Evolutionary conservation across 2,888 invertebrate genomes (phyloP).

Genomic region (Hirtodrosophila cameraria): DNA sequence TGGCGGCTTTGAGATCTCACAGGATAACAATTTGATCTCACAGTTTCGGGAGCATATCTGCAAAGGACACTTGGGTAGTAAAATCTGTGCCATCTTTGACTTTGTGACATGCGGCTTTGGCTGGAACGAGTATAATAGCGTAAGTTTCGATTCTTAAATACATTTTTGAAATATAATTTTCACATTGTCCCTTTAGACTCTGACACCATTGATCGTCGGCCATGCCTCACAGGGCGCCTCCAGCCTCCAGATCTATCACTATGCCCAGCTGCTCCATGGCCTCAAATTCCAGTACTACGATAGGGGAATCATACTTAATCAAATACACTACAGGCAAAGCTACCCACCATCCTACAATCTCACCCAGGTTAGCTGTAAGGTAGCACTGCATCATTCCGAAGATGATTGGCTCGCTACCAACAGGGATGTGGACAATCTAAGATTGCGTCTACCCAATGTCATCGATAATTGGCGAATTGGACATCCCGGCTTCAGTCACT

Average conservation of each 20-base stretch:
- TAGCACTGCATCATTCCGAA: slow-evolving; percentile 85
- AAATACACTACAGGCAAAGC: slow-evolving; percentile 83
- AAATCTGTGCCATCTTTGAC: slow-evolving; percentile 50
- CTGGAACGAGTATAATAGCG: slow-evolving; percentile 44
- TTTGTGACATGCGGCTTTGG: slow-evolving; percentile 56
- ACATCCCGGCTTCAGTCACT: slow-evolving; percentile 33
- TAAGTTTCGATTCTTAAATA: not conserved
- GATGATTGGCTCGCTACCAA: slow-evolving; percentile 53
- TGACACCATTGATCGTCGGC: slow-evolving; percentile 86
- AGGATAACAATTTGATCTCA: slow-evolving; percentile 25
- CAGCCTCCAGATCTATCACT: slow-evolving; percentile 85
- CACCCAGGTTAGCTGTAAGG: slow-evolving; percentile 82
- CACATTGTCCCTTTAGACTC: slow-evolving; percentile 80
- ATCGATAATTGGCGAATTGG: slow-evolving; percentile 20
- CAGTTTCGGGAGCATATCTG: slow-evolving; percentile 49
- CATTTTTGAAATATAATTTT: not conserved
- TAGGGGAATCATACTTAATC: slow-evolving; percentile 83
- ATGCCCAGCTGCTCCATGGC: slow-evolving; percentile 83
- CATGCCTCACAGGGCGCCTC: slow-evolving; percentile 86
- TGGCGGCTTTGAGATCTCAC: slow-evolving; percentile 45
- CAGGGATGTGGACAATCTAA: slow-evolving; percentile 33
- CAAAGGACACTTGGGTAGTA: not conserved
- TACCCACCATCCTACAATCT: slow-evolving; percentile 85
- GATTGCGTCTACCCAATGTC: slow-evolving; percentile 77
- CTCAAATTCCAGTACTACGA: slow-evolving; percentile 84